These are phyloP conservation scores for Neostethus bicornis DNA, from an alignment of 2,797 vertebrate genomes.

Conservation along the genomic window DNA sequence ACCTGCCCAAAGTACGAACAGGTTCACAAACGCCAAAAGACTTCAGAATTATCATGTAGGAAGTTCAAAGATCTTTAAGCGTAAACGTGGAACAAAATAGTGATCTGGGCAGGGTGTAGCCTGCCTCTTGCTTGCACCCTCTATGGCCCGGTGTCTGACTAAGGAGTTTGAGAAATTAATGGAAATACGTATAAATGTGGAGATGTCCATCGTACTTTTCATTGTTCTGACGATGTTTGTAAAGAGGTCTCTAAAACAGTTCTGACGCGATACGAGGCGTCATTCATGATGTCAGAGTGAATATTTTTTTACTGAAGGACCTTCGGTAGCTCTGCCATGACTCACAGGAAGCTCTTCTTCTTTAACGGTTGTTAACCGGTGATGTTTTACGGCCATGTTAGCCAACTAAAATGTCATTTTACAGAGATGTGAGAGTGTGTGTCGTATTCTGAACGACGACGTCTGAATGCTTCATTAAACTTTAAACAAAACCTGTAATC, in stretches of 20 bases:
- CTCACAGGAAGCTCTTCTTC: constrained; percentile 1
- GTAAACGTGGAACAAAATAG: too few species aligned
- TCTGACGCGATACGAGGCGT: background rate
- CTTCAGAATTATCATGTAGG: too few species aligned
- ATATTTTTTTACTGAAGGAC: constrained; percentile 12
- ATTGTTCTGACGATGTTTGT: background rate
- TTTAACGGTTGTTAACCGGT: background rate
- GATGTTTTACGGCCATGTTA: background rate
- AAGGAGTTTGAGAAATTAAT: too few species aligned
- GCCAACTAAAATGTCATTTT: background rate
- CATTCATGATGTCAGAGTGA: background rate
- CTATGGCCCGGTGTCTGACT: too few species aligned
- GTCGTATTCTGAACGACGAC: background rate
- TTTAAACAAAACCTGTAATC: background rate
- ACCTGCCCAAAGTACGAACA: background rate
- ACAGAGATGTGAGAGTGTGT: background rate
- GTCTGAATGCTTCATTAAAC: background rate
- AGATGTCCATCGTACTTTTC: background rate
- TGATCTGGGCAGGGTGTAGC: too few species aligned
- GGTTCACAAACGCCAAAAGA: background rate
- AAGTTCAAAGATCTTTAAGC: too few species aligned
- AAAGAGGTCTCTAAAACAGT: background rate
- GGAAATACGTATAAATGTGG: background rate
- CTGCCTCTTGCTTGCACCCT: too few species aligned
- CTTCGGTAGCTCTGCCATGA: constrained; percentile 9